phyloP scores from a whole-genome alignment of 2,888 invertebrate genomes.

The Leptinotarsa juncta region DNA sequence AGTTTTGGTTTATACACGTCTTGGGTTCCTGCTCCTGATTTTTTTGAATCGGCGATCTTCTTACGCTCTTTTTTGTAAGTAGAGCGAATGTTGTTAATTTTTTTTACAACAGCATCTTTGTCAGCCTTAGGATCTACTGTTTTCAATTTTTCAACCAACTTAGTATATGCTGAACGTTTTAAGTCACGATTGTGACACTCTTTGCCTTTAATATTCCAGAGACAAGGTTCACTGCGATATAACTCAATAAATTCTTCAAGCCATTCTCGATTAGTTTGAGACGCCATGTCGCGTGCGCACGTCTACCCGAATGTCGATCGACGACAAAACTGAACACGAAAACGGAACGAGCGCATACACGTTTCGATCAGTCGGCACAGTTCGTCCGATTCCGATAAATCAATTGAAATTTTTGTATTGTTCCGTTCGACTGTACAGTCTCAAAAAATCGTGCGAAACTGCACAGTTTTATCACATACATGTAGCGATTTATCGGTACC shows the following conservation, averaged over 20 bases:
- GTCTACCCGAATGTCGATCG: conserved; percentile 16
- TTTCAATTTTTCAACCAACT: conserved; percentile 20
- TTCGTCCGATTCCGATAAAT: conserved; percentile 25
- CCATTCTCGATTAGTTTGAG: conserved; percentile 24
- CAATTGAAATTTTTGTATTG: conserved; percentile 19
- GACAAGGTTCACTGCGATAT: conserved; percentile 25
- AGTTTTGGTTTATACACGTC: conserved; percentile 8
- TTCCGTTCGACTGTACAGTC: conserved; percentile 22
- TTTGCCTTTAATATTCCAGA: conserved; percentile 18
- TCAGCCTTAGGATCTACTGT: conserved; percentile 16
- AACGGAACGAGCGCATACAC: conserved; percentile 20
- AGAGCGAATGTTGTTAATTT: conserved; percentile 24
- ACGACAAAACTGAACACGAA: conserved; percentile 18
- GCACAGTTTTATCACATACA: background rate
- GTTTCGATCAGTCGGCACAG: conserved; percentile 23
- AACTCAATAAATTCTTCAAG: conserved; percentile 25
- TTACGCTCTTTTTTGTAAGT: conserved; percentile 24
- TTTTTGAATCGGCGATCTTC: conserved; percentile 18
- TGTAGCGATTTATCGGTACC: conserved; percentile 21
- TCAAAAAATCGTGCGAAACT: conserved; percentile 11
- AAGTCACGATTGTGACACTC: conserved; percentile 1
- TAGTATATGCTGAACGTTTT: conserved; percentile 15
- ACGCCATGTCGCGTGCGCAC: conserved; percentile 22
- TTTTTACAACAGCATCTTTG: conserved; percentile 21
- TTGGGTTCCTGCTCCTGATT: conserved; percentile 17